A percentile compares a stretch with the other conserved stretches of the same genome.
Conservation (phyloP, 1,140 invertebrate genomes). For the Atta colombica region DNA sequence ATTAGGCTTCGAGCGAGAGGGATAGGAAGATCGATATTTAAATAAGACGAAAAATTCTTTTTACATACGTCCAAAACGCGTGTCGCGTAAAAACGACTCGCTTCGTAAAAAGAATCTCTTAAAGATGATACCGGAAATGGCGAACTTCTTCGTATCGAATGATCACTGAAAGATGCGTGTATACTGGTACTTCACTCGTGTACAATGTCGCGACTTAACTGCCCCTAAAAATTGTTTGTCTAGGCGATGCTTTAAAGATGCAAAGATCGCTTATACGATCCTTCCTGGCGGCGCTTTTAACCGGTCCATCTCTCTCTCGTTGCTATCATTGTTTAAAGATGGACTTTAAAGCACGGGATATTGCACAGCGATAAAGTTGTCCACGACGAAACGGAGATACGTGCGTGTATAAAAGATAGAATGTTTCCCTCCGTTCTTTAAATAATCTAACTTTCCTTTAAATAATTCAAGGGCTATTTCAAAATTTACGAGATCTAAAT, state of each 20-base stretch:
- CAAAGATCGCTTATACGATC: constrained; percentile 64
- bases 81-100: constrained; percentile 71
- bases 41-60: constrained; percentile 84
- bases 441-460: not conserved
- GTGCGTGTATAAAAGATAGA: not conserved
- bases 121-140: constrained; percentile 68
- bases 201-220: constrained; percentile 77
- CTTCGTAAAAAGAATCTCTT: constrained; percentile 74
- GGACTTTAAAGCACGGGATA: constrained; percentile 67
- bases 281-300: constrained; percentile 54
- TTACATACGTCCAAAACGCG: constrained; percentile 78
- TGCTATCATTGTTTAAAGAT: constrained; percentile 62
- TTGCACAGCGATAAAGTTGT: constrained; percentile 39
- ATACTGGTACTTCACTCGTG: constrained; percentile 12
- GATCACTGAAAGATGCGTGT: constrained; percentile 57
- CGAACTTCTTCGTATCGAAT: constrained; percentile 54
- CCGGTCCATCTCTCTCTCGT: constrained; percentile 44
- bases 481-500: constrained; percentile 16
- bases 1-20: constrained; percentile 79
- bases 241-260: constrained; percentile 74
- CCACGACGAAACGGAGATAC: constrained; percentile 2
- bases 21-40: constrained; percentile 77
- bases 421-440: not conserved
- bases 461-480: not conserved
- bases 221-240: constrained; percentile 84